Percentiles rank a stretch among this genome's conserved stretches.
These are phyloP conservation scores for Dolichopus griseipennis DNA, from an alignment of 2,888 invertebrate species.

Conservation along the genomic window DNA sequence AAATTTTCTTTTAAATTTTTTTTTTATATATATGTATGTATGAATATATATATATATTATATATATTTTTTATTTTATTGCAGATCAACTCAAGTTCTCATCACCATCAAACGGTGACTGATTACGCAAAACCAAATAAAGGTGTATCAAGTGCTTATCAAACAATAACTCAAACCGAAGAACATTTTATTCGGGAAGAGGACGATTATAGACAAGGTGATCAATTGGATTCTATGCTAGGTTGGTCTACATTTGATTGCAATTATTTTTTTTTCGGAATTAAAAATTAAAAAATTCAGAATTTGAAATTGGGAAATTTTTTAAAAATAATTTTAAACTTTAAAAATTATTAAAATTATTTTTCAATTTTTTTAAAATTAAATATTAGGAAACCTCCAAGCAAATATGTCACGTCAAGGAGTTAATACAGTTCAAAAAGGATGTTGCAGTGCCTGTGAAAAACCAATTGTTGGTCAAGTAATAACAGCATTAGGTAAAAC, in stretches of 20 bases:
- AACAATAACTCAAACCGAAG: slow-evolving; percentile 36
- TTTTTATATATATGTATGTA: neutral
- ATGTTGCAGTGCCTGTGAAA: slow-evolving; percentile 97
- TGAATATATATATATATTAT: neutral
- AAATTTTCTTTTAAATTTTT: slow-evolving; percentile 4
- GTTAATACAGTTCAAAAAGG: slow-evolving; percentile 98
- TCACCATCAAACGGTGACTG: slow-evolving; percentile 57
- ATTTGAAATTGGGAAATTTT: neutral
- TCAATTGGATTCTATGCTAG: slow-evolving; percentile 49
- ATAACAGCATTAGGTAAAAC: slow-evolving; percentile 91
- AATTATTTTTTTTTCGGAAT: neutral
- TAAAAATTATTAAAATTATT: neutral
- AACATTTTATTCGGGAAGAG: slow-evolving; percentile 37
- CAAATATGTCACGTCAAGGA: slow-evolving; percentile 98
- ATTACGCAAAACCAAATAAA: slow-evolving; percentile 62
- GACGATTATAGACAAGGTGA: slow-evolving; percentile 30
- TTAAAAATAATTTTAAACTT: neutral
- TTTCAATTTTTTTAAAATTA: neutral
- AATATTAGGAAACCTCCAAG: slow-evolving; percentile 61
- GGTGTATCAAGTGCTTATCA: slow-evolving; percentile 38
- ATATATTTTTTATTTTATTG: slow-evolving; percentile 22
- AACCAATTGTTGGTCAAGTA: slow-evolving; percentile 96
- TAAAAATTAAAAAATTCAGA: neutral
- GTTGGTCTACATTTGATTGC: slow-evolving; percentile 8
- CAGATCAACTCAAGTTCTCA: slow-evolving; percentile 56